Evolutionary conservation across 2,888 invertebrate species (phyloP).

Genomic region (Ectemnius lituratus): DNA sequence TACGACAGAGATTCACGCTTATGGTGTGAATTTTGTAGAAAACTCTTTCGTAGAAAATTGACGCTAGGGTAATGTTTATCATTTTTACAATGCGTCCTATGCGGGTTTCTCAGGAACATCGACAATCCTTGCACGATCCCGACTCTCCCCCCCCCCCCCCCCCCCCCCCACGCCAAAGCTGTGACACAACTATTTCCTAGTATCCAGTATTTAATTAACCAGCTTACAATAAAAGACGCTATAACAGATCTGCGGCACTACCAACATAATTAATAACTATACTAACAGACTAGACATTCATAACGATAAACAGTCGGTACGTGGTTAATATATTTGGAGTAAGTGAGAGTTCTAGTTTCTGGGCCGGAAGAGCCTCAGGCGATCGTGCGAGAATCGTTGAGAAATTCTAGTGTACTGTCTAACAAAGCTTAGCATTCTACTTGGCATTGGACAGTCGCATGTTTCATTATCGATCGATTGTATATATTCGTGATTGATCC

Average conservation of each 20-base stretch:
- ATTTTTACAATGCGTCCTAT: slow-evolving; percentile 74
- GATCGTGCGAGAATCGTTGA: slow-evolving; percentile 68
- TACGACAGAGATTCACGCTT: slow-evolving; percentile 49
- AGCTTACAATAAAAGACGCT: no score
- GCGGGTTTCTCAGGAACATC: slow-evolving; percentile 64
- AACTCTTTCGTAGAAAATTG: slow-evolving; percentile 75
- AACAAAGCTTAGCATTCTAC: slow-evolving; percentile 66
- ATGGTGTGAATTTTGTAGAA: slow-evolving; percentile 63
- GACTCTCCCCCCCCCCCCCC: not conserved
- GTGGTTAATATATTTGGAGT: no score
- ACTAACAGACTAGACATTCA: no score
- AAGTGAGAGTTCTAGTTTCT: no score
- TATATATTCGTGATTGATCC: slow-evolving; percentile 55
- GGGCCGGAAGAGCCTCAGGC: slow-evolving; percentile 25
- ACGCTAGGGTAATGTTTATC: slow-evolving; percentile 72
- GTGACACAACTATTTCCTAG: no score
- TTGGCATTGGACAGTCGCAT: slow-evolving; percentile 64
- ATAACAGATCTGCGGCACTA: no score
- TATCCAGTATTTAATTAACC: no score
- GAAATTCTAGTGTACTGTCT: slow-evolving; percentile 61
- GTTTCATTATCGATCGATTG: slow-evolving; percentile 55
- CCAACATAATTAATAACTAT: no score
- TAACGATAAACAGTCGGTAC: no score
- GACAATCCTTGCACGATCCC: slow-evolving; percentile 66
- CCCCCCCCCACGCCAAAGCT: no score